Conservation (phyloP, 2,888 invertebrate species). For the Eilema sororculum region DNA sequence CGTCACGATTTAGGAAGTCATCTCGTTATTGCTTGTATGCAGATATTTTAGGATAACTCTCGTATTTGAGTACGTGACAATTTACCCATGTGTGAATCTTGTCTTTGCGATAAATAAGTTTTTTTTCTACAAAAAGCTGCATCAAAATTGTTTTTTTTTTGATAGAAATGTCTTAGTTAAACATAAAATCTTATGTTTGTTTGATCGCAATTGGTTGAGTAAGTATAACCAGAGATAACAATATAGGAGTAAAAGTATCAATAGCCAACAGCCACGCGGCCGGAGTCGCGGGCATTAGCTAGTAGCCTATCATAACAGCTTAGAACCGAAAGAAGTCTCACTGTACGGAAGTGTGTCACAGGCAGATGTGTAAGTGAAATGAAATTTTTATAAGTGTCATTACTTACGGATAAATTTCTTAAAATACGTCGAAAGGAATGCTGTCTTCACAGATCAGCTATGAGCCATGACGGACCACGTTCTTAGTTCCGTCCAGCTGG, state of each 20-base stretch:
- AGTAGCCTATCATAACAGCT: neutral
- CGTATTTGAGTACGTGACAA: neutral
- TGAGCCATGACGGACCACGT: neutral
- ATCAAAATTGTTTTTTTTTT: no score
- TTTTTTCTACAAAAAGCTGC: no score
- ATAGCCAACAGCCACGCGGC: no score
- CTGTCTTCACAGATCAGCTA: neutral
- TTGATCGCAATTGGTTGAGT: no score
- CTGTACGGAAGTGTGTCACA: neutral
- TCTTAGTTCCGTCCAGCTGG: neutral
- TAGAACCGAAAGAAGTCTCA: neutral
- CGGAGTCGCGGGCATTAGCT: no score
- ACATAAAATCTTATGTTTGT: no score
- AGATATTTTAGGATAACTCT: neutral
- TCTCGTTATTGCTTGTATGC: no score
- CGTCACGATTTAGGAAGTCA: neutral
- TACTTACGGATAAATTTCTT: slow-evolving; percentile 1
- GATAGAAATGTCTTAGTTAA: no score
- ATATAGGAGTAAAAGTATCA: no score
- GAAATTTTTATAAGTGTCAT: neutral
- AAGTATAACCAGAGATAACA: no score
- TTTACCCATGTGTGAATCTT: neutral
- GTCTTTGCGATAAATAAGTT: no score
- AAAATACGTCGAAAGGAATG: neutral
- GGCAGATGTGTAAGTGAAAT: neutral